Percentiles rank a stretch among this genome's conserved stretches.
phyloP scores from a whole-genome alignment of 2,888 invertebrate genomes.

The Platerodrilus igneus region DNA sequence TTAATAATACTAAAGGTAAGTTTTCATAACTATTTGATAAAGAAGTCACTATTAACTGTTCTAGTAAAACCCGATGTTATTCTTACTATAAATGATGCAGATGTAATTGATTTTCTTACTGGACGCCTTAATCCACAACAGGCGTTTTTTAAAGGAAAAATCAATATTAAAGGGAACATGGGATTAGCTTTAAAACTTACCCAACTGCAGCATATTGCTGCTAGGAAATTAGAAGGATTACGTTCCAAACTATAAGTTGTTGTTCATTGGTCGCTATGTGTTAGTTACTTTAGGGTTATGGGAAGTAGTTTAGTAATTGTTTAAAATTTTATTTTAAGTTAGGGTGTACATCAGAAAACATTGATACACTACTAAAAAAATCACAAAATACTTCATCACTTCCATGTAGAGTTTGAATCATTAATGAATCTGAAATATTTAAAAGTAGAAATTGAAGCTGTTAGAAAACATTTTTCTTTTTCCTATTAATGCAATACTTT shows the following conservation, averaged over 20 bases:
- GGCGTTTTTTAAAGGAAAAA: slow-evolving; percentile 93
- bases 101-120: slow-evolving; percentile 80
- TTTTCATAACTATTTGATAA: slow-evolving; percentile 11
- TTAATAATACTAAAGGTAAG: slow-evolving; percentile 54
- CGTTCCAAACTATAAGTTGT: slow-evolving; percentile 71
- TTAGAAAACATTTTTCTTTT: too few species aligned
- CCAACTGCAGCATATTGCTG: slow-evolving; percentile 72
- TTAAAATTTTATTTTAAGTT: too few species aligned
- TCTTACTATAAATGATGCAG: slow-evolving; percentile 83
- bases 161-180: slow-evolving; percentile 96
- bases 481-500: too few species aligned
- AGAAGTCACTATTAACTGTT: slow-evolving; percentile 27
- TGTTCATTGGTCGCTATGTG: too few species aligned
- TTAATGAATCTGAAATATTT: too few species aligned
- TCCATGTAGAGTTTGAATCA: too few species aligned
- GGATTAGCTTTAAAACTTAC: slow-evolving; percentile 92
- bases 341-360: too few species aligned
- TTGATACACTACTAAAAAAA: too few species aligned
- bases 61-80: slow-evolving; percentile 85
- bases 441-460: too few species aligned
- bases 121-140: slow-evolving; percentile 94
- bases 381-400: too few species aligned
- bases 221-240: slow-evolving; percentile 67
- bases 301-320: too few species aligned
- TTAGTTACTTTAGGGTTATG: too few species aligned